phyloP scores from a whole-genome alignment of 53 echinoderm and acorn worm genomes.

The Echinarachnius parma region DNA sequence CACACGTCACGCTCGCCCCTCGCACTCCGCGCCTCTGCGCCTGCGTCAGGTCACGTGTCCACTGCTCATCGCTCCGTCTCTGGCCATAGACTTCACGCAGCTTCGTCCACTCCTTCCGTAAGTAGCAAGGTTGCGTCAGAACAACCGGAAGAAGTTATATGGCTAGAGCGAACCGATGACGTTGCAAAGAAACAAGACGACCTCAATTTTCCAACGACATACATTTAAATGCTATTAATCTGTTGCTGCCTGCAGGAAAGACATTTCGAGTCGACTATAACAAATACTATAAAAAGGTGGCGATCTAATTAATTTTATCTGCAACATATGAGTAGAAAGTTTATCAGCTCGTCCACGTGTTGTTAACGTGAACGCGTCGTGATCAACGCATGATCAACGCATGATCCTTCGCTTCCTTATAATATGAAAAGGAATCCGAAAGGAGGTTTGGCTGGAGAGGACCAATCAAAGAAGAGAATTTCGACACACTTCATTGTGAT shows the following conservation, averaged over 20 bases:
- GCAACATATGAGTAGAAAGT: too few species aligned
- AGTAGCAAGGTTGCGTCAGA: slow-evolving; percentile 14
- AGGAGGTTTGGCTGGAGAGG: slow-evolving; percentile 49
- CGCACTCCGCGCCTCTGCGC: neutral
- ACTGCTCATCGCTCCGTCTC: slow-evolving; percentile 43
- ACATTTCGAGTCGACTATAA: too few species aligned
- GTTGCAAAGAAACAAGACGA: slow-evolving; percentile 10
- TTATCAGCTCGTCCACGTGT: slow-evolving; percentile 21
- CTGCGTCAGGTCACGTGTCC: slow-evolving; percentile 31
- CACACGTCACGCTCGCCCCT: slow-evolving; percentile 10
- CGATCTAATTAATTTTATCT: too few species aligned
- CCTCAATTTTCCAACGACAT: too few species aligned
- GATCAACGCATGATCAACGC: slow-evolving; percentile 5
- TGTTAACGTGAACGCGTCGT: slow-evolving; percentile 24
- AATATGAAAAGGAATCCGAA: slow-evolving; percentile 27
- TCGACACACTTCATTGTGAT: slow-evolving; percentile 29
- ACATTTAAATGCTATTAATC: too few species aligned
- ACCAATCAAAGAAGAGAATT: slow-evolving; percentile 45
- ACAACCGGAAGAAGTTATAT: slow-evolving; percentile 28
- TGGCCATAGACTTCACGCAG: slow-evolving; percentile 45
- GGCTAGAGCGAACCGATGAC: slow-evolving; percentile 36
- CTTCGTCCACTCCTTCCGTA: slow-evolving; percentile 35
- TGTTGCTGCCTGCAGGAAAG: too few species aligned
- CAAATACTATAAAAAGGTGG: too few species aligned
- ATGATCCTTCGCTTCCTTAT: slow-evolving; percentile 38